Conservation (phyloP, 2,113 vertebrate species). For the Genyomyrus donnyi region DNA sequence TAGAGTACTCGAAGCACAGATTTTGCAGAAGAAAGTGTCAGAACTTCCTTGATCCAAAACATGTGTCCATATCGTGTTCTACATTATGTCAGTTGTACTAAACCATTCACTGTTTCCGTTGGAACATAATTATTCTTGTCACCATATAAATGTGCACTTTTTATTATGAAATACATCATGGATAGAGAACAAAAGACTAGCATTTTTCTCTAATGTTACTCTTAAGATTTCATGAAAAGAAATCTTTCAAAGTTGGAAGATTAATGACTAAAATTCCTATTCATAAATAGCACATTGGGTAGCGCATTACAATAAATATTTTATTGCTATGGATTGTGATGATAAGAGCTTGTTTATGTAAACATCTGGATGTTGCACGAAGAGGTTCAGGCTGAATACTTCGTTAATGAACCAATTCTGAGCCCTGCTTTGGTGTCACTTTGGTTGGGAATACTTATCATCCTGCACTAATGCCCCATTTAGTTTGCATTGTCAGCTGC, state of each 20-base stretch:
- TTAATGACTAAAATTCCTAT: not conserved
- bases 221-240: not conserved
- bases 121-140: not conserved
- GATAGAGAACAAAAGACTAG: not conserved
- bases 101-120: conserved; percentile 1
- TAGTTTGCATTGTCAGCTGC: not conserved
- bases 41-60: conserved; percentile 6
- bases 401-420: not conserved
- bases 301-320: not conserved
- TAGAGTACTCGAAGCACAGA: not conserved
- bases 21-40: not conserved
- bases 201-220: not conserved
- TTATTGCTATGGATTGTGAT: not conserved
- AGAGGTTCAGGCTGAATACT: not conserved
- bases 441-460: not conserved
- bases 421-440: not conserved
- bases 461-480: not conserved
- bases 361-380: not conserved
- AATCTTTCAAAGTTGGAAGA: not conserved
- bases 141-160: not conserved
- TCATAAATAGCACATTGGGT: not conserved
- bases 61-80: conserved; percentile 13
- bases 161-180: not conserved
- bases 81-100: conserved; percentile 1
- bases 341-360: not conserved